phyloP scores from a whole-genome alignment of 2,888 invertebrate genomes.

The Asteroscopus sphinx region DNA sequence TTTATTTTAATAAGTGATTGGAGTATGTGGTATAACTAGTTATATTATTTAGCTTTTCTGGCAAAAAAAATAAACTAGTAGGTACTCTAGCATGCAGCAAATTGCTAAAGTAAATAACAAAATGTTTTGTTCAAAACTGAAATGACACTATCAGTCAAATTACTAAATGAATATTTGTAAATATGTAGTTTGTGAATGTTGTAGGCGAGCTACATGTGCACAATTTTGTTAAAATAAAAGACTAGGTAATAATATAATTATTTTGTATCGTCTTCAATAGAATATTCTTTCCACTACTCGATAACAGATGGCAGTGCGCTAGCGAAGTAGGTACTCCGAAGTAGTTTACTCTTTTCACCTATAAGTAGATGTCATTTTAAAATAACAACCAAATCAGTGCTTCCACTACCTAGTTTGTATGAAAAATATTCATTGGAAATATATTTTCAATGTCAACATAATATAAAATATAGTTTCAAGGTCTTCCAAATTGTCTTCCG shows the following conservation, averaged over 20 bases:
- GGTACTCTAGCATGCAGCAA: conserved; percentile 60
- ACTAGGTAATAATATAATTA: not conserved
- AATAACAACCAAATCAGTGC: conserved; percentile 59
- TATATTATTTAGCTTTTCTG: conserved; percentile 1
- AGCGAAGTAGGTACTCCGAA: conserved; percentile 36
- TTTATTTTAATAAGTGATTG: conserved; percentile 21
- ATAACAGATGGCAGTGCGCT: conserved; percentile 58
- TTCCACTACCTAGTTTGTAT: conserved; percentile 60
- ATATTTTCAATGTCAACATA: conserved; percentile 85
- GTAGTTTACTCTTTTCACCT: conserved; percentile 14
- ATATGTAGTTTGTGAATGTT: conserved; percentile 71
- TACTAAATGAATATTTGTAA: conserved; percentile 77
- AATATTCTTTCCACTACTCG: conserved; percentile 39
- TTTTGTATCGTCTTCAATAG: not conserved
- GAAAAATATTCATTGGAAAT: conserved; percentile 58
- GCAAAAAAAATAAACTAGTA: conserved; percentile 1
- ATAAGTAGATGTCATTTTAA: conserved; percentile 41
- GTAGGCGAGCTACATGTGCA: not conserved
- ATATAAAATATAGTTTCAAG: conserved; percentile 27
- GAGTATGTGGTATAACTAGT: conserved; percentile 25
- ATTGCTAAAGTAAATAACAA: conserved; percentile 47
- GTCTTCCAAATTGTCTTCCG: conserved; percentile 77
- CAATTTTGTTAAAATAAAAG: too few species aligned
- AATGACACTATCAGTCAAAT: conserved; percentile 81
- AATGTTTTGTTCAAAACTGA: conserved; percentile 42